These are phyloP conservation scores for Malurus alboscapulatus DNA, from an alignment of 2,113 vertebrate species.

Conservation along the genomic window DNA sequence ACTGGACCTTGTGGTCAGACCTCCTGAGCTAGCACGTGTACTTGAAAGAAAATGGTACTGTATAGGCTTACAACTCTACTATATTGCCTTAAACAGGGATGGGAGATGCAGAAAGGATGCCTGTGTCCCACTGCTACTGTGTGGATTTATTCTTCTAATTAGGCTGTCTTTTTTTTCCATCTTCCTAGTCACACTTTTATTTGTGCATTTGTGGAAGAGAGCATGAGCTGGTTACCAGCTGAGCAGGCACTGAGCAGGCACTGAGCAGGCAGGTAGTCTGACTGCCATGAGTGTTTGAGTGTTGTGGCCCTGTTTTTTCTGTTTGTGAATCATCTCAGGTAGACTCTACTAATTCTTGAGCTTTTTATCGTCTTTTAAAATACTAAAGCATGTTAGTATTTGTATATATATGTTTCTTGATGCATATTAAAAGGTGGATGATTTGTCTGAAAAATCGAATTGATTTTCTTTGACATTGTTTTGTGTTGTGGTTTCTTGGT, in stretches of 20 bases:
- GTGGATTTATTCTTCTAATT: neutral
- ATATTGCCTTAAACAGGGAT: neutral
- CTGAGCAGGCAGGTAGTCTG: neutral
- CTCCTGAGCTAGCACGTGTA: neutral
- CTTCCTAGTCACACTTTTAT: neutral
- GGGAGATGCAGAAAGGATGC: neutral
- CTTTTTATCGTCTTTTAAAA: neutral
- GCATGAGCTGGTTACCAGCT: fast-evolving
- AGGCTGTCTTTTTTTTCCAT: neutral
- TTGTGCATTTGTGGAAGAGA: neutral
- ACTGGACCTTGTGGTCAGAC: neutral
- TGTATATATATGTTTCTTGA: too few species aligned
- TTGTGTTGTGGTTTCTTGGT: neutral
- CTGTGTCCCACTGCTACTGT: neutral
- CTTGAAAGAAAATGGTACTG: neutral
- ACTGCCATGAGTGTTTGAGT: fast-evolving
- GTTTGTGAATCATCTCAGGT: neutral
- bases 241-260: neutral
- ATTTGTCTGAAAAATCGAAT: neutral
- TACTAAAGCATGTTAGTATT: neutral
- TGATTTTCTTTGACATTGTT: neutral
- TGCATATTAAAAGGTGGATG: neutral
- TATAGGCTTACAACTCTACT: neutral
- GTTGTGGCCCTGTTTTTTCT: neutral
- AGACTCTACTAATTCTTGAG: neutral